Base-by-base conservation (phyloP, 2,797 vertebrate genomes). In the Lepus oiostolus region DNA sequence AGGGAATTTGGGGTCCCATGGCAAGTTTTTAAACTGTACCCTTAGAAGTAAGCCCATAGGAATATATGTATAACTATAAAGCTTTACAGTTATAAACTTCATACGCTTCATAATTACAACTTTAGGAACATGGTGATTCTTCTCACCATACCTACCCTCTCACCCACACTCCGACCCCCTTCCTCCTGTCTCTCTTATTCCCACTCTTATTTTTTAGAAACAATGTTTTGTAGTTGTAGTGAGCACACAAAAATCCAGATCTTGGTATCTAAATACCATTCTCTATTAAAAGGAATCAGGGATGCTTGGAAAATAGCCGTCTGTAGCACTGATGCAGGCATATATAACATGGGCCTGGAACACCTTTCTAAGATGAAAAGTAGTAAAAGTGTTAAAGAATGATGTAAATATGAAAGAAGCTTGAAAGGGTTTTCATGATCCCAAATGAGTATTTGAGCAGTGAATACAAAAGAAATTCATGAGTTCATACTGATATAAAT, bases 181-280 rank as follows among this genome's bases (percentile, higher is more conserved):
- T 42, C 42, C 7, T 42, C 42, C 42, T 42, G 42, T 42, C 42
- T 42, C 42, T 42, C 42, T 42, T 42, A 42, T 42, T 9, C 42
- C 42, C 42, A 42, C 42, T 9, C 42, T 42, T 42, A 42, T 42
- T 42, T 42, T 42, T 42, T 42, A 42, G 42, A 42, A 42, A 42
- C 42, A 42, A 42, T 42, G 42, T 42, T 42, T 16, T 72, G 17
- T n/a, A 11, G 16, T 62, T 68, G 17, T 68, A 75, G 8, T 32
- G 38, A 93, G n/a, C 12, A 42, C 11, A 52, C 26, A 50, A 54
- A 88, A 70, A 75, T 22, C 32, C 1, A 67, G 50, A 42, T 60
- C 5, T 80, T 92, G 47, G 77, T 91, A 87, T 79, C 47, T 85
- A 63, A 91, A 65, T 82, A 58, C 7, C 7, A 30, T 68, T 89